Evolutionary conservation across 2,113 vertebrate genomes (phyloP).

Genomic region (Leucosticte australis): DNA sequence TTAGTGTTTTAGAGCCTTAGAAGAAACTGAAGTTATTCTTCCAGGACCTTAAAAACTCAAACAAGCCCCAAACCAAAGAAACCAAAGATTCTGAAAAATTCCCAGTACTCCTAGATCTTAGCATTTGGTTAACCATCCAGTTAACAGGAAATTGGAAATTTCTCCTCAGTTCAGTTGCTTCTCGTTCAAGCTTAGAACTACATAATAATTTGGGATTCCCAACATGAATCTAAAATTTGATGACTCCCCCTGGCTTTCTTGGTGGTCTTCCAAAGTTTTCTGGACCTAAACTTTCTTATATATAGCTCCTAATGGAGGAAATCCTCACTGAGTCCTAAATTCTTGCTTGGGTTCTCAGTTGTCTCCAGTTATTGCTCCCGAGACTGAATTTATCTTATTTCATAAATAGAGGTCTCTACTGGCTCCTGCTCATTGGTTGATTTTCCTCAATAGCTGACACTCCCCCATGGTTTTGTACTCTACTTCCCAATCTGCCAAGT

Average conservation of each 20-base stretch:
- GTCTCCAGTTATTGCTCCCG: not conserved
- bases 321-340: not conserved
- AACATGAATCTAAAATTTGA: not conserved
- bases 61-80: not conserved
- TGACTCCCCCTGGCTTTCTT: not conserved
- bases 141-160: constrained; percentile 19
- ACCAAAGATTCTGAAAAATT: not conserved
- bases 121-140: not conserved
- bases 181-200: not conserved
- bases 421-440: not conserved
- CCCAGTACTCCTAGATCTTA: not conserved
- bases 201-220: not conserved
- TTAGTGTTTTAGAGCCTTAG: not conserved
- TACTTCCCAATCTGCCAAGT: constrained; percentile 1
- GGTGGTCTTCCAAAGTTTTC: not conserved
- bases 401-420: not conserved
- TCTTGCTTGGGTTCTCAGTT: not conserved
- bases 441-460: not conserved
- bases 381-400: constrained; percentile 1
- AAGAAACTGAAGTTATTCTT: not conserved
- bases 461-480: not conserved
- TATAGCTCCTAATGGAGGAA: not conserved
- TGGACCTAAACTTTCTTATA: not conserved
- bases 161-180: not conserved
- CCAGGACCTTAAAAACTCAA: not conserved